These are phyloP conservation scores for Amniataba percoides DNA, from an alignment of 2,797 vertebrate species.

Conservation along the genomic window DNA sequence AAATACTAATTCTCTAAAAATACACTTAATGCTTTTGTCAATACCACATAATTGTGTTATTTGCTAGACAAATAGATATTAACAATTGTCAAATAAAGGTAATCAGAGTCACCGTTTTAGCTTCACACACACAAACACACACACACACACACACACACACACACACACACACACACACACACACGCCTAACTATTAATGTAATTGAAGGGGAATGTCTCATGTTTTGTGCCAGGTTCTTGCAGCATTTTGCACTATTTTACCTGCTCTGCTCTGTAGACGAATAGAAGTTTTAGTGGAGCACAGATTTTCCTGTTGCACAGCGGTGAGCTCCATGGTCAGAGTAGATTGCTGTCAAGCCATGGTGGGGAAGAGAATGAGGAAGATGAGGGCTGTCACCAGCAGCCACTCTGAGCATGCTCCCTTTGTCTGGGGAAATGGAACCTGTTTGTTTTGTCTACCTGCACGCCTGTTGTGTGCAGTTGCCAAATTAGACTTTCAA, in stretches of 20 bases:
- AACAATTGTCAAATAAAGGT: slow-evolving; percentile 36
- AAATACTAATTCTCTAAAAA: not conserved
- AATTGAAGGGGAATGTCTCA: slow-evolving; percentile 34
- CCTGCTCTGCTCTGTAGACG: slow-evolving; percentile 43
- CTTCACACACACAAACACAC: not conserved
- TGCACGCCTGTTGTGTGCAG: slow-evolving; percentile 85
- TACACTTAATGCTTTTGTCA: slow-evolving; percentile 34
- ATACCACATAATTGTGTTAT: slow-evolving; percentile 4
- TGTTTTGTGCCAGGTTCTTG: slow-evolving; percentile 22
- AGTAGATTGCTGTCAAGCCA: slow-evolving; percentile 75
- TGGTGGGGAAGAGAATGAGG: slow-evolving; percentile 68
- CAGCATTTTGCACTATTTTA: slow-evolving; percentile 51
- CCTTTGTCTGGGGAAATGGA: slow-evolving; percentile 77
- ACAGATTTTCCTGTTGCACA: slow-evolving; percentile 72
- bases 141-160: not conserved
- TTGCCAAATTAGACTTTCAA: slow-evolving; percentile 89
- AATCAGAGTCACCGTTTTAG: slow-evolving; percentile 20
- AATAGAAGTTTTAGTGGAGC: slow-evolving; percentile 59
- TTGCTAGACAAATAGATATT: slow-evolving; percentile 22
- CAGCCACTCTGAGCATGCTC: slow-evolving; percentile 81
- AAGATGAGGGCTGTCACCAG: slow-evolving; percentile 76
- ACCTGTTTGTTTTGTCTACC: slow-evolving; percentile 87
- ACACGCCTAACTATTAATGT: not conserved
- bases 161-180: too few species aligned
- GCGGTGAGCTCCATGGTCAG: slow-evolving; percentile 68